phyloP scores from a whole-genome alignment of 2,888 invertebrate species.

The Phania funesta region DNA sequence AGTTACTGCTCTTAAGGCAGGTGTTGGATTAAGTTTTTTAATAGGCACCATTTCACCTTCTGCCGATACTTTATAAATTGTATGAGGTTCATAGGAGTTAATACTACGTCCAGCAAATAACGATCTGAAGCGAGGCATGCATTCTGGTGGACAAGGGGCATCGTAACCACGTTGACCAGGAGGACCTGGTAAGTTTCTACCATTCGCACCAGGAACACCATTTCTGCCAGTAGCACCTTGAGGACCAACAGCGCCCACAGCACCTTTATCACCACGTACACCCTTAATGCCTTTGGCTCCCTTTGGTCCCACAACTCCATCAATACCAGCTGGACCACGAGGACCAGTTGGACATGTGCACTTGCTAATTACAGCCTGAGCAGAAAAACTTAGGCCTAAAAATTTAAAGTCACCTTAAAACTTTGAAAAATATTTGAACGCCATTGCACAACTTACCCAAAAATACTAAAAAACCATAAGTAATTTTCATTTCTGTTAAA shows the following conservation, averaged over 20 bases:
- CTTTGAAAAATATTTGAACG: background rate
- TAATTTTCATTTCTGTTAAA: background rate
- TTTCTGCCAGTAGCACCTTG: background rate
- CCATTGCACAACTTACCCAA: background rate
- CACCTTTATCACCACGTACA: background rate
- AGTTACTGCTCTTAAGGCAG: background rate
- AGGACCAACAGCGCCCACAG: background rate
- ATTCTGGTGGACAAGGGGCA: background rate
- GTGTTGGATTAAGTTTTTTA: background rate
- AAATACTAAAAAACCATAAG: background rate
- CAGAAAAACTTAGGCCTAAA: background rate
- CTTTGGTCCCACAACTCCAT: background rate
- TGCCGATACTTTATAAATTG: background rate
- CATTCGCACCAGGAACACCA: background rate
- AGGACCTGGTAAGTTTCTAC: background rate
- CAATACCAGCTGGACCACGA: background rate
- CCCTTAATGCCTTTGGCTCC: background rate
- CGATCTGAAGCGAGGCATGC: background rate
- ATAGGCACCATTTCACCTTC: conserved; percentile 5
- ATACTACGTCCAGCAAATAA: background rate
- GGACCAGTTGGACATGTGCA: background rate
- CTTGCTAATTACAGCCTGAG: background rate
- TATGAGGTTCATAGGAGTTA: background rate
- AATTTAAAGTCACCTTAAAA: background rate
- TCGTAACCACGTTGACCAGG: background rate